Base-by-base conservation (phyloP, 2,888 invertebrate genomes). In the Leucophora obtusa region DNA sequence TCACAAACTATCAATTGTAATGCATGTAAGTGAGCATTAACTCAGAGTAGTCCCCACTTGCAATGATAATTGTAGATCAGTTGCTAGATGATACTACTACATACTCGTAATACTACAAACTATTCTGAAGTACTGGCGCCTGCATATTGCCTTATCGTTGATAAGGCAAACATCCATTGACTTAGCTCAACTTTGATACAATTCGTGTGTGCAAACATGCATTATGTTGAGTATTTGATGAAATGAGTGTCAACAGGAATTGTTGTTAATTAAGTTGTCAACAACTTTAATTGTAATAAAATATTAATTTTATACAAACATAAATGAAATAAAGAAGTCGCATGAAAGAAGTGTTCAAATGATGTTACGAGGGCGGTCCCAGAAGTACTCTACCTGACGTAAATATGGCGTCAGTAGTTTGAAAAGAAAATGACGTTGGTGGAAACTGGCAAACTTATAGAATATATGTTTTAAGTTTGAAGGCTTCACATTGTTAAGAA, bases 191-290 rank as follows among this genome's bases (percentile, higher is more conserved):
- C 51, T 43, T 65, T 21, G 18, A 53, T 60, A 15, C 51, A 59
- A 73, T 6, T 24, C 15, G n/a, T 47, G 14, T 62, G 62, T 62
- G 11, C 47, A 47, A 24, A 62, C 28, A n/a, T 53, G 53, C 6
- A 50, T 66, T 60, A 28, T 47, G 17, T 51, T 56, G 38, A 62
- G 54, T 54, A 47, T 65, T 58, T 70, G 76, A 76, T 76, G 63
- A 70, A 63, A 63, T 58, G 69, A 76, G 38, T 76, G 76, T 76
- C 76, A 76, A 70, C 69, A 76, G 69, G 69, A 76, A 76, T 76
- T 74, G 74, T 59, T 60, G 51, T 65, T 79, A 79, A 79, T 79
- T 65, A 70, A 79, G 79, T 76, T 76, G 80, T 72, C 76, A 76
- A 76, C 76, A 80, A 68, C 71, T 72, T 72, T 76, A 80, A 80